Percentiles rank a stretch among this genome's conserved stretches.
Conservation (phyloP, 2,888 invertebrate species). For the Ectobius pallidus region DNA sequence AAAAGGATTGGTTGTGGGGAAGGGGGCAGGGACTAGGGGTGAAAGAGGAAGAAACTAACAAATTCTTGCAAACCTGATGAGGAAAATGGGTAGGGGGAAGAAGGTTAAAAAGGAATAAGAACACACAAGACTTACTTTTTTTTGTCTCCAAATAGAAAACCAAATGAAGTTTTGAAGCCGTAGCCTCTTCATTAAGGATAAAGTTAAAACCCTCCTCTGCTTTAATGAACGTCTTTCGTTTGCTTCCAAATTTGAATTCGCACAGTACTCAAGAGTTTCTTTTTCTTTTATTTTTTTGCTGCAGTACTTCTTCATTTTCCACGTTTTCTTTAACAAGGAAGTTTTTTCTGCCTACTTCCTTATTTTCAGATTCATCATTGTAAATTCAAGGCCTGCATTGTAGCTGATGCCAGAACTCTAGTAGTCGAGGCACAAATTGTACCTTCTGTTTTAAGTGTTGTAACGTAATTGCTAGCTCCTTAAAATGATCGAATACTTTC, state of each 20-base stretch:
- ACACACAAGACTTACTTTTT: constrained; percentile 20
- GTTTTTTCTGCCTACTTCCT: not conserved
- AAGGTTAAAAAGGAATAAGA: constrained; percentile 3
- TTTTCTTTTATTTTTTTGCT: constrained; percentile 3
- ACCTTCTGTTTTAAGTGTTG: no score
- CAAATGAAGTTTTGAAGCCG: constrained; percentile 30
- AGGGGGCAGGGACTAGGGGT: not conserved
- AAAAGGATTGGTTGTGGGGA: not conserved
- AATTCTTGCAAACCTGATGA: constrained; percentile 28
- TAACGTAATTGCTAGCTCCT: no score
- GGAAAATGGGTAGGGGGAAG: constrained; percentile 19
- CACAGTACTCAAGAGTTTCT: constrained; percentile 16
- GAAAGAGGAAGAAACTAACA: constrained; percentile 24
- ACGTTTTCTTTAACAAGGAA: constrained; percentile 22
- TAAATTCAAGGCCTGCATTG: no score
- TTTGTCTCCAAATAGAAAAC: constrained; percentile 31
- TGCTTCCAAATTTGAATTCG: constrained; percentile 26
- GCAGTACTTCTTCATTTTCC: constrained; percentile 17
- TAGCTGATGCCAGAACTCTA: no score
- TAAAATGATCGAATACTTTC: no score
- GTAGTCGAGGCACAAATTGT: no score
- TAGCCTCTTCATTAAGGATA: constrained; percentile 30
- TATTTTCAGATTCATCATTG: no score
- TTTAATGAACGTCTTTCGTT: constrained; percentile 33
- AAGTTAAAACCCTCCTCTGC: constrained; percentile 23